Evolutionary conservation across 2,888 invertebrate genomes (phyloP), one percentile per base, ranked within the genome.

Genomic region (Agrotis ipsilon): DNA sequence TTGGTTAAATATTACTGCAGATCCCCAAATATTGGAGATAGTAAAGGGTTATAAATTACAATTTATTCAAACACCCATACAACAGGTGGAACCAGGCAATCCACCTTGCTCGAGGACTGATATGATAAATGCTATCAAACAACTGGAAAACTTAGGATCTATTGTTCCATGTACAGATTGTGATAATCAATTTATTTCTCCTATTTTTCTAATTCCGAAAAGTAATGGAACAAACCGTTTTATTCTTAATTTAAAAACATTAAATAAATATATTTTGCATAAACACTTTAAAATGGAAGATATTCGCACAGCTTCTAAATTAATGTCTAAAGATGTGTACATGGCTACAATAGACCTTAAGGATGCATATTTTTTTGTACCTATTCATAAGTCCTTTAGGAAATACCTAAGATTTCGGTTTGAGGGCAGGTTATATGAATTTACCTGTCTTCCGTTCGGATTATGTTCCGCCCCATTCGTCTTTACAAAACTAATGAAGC

Each of bases 191-290:
- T 58, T 58, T 45, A 43, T 58, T 14, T 58, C 57, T 2, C n/a
- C 32, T 6, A 58, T 58, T 21, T 21, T 58, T 16, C 16, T 27
- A 16, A 43, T 19, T n/a, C 43, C 57, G 9, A 58, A 58, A 21
- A 58, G 14, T 32, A 32, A 32, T 32, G 32, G 32, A 16, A 59
- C 24, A 43, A 0, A 45, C 45, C 45, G 45, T 16, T 45, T 45
- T 16, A 45, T 45, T 46, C 58, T 59, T 16, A 60, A 60, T n/a
- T 48, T 60, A 48, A 60, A 60, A 11, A 11, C 46, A n/a, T 11
- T 60, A 9, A 58, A 60, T 27, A 60, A 27, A 27, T 60, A 18
- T 48, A 60, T 60, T 39, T 21, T 58, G 21, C 43, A 45, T 21
- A 14, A n/a, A n/a, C 58, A n/a, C 7, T 24, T 52, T 52, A 52